A percentile compares a stretch with the other conserved stretches of the same genome.
These are phyloP conservation scores for Kryptolebias ocellatus DNA, from an alignment of 2,797 vertebrate genomes.

Conservation along the genomic window DNA sequence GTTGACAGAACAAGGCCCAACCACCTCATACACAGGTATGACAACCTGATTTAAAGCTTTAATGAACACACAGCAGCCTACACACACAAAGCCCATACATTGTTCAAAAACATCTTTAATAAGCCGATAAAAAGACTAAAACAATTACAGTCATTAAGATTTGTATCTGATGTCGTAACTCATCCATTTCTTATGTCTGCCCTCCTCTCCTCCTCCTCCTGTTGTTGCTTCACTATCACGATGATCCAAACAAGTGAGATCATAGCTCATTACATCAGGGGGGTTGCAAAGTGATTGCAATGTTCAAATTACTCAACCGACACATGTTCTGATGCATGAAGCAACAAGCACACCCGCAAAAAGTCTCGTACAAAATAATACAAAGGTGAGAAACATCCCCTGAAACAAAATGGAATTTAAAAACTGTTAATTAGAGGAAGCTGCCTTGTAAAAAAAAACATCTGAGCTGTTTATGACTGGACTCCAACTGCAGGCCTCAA, in stretches of 20 bases:
- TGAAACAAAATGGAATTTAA: constrained; percentile 32
- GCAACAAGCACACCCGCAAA: constrained; percentile 7
- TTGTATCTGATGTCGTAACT: constrained; percentile 44
- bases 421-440: constrained; percentile 36
- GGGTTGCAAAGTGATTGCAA: constrained; percentile 50
- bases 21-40: constrained; percentile 46
- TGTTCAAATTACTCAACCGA: constrained; percentile 52
- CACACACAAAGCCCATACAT: constrained; percentile 25
- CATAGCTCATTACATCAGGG: constrained; percentile 50
- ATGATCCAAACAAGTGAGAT: constrained; percentile 65
- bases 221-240: constrained; percentile 41
- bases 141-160: constrained; percentile 57
- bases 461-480: neutral
- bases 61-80: constrained; percentile 41
- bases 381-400: constrained; percentile 5
- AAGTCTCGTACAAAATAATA: constrained; percentile 25
- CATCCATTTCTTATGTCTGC: constrained; percentile 17
- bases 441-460: constrained; percentile 11
- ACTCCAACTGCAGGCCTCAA: constrained; percentile 14
- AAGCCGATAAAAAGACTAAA: constrained; percentile 29
- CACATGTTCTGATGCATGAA: neutral
- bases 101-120: constrained; percentile 29
- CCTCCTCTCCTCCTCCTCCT: constrained; percentile 17
- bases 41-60: constrained; percentile 64
- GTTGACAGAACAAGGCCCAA: constrained; percentile 43